These are phyloP conservation scores for Thinocorus orbignyianus DNA, from an alignment of 2,113 vertebrate species.

Conservation along the genomic window DNA sequence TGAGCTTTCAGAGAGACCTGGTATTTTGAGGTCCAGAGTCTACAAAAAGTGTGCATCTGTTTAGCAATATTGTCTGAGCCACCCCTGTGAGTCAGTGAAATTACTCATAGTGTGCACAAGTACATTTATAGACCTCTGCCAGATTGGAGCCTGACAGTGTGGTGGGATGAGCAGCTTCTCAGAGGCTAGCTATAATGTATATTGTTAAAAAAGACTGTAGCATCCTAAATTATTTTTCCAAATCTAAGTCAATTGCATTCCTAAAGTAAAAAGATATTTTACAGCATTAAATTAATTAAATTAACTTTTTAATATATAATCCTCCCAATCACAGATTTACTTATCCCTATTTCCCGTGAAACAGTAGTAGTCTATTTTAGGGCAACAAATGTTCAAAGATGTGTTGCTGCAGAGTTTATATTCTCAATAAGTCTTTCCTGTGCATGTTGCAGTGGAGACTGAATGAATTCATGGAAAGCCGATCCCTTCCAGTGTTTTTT, in stretches of 20 bases:
- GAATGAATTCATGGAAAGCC: not conserved
- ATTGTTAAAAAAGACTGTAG: not conserved
- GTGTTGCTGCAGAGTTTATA: not conserved
- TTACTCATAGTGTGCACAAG: not conserved
- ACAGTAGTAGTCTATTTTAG: not conserved
- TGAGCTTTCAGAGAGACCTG: not conserved
- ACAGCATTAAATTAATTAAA: not conserved
- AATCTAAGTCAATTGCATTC: not conserved
- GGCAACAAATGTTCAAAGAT: not conserved
- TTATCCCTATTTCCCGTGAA: fast-evolving
- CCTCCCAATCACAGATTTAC: fast-evolving
- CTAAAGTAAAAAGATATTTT: not conserved
- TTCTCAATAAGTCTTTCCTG: not conserved
- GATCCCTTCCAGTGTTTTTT: not conserved
- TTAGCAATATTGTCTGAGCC: not conserved
- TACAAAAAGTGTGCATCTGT: not conserved
- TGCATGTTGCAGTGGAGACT: not conserved
- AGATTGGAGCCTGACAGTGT: not conserved
- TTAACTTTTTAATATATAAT: not conserved
- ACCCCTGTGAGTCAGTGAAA: not conserved
- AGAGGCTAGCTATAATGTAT: not conserved
- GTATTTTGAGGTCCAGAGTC: not conserved
- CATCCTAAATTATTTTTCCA: not conserved
- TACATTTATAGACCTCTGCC: not conserved
- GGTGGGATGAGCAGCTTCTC: constrained; percentile 16